Conservation (phyloP, 2,888 invertebrate genomes). For the Euproctis similis region DNA sequence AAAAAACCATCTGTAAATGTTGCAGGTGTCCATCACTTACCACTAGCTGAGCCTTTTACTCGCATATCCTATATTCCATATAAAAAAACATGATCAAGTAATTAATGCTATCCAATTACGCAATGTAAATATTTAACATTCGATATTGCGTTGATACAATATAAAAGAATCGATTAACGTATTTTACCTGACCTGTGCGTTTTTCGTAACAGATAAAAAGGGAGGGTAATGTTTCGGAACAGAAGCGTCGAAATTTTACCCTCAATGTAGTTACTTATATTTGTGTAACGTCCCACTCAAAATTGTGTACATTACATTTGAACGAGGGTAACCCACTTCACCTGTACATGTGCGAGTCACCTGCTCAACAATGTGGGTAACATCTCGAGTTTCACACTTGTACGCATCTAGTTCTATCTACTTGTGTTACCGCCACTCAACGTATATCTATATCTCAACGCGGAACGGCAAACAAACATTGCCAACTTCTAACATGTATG, state of each 20-base stretch:
- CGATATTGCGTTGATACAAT: too few species aligned
- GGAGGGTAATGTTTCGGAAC: constrained; percentile 5
- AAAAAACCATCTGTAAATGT: too few species aligned
- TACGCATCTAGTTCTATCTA: constrained; percentile 23
- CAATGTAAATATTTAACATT: too few species aligned
- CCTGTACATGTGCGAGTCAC: constrained; percentile 18
- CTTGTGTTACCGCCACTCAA: constrained; percentile 19
- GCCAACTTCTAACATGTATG: constrained; percentile 18
- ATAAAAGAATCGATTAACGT: too few species aligned
- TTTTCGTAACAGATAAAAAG: constrained; percentile 6
- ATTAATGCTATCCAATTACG: too few species aligned
- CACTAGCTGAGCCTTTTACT: too few species aligned
- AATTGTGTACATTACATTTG: constrained; percentile 33
- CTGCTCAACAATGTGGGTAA: constrained; percentile 23
- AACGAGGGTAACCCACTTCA: constrained; percentile 23
- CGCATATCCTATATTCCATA: too few species aligned
- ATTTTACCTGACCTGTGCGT: neutral
- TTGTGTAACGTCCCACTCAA: constrained; percentile 24
- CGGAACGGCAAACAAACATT: constrained; percentile 25
- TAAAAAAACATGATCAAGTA: too few species aligned
- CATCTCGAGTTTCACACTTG: constrained; percentile 23
- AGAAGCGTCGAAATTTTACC: constrained; percentile 19
- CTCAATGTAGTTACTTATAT: constrained; percentile 19
- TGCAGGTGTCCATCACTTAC: too few species aligned
- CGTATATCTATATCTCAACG: constrained; percentile 13